A percentile compares a stretch with the other conserved stretches of the same genome.
phyloP scores from a whole-genome alignment of 2,888 invertebrate genomes.

The Philereme vetulata region DNA sequence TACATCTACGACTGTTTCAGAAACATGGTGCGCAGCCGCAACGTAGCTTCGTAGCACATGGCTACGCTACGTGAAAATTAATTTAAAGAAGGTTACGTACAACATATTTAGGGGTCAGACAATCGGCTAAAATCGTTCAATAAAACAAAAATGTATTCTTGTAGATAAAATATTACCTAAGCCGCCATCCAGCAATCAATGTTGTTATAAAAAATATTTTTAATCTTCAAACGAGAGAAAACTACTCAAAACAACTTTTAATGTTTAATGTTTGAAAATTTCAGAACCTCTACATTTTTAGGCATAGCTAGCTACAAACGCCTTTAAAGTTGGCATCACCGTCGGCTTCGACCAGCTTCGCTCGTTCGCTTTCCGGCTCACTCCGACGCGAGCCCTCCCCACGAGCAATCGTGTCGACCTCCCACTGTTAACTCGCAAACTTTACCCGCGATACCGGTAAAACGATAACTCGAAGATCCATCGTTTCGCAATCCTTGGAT shows the following conservation, averaged over 20 bases:
- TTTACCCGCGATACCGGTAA: constrained; percentile 63
- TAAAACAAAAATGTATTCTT: no score
- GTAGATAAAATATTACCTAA: no score
- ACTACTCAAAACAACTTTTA: not conserved
- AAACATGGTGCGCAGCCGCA: no score
- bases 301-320: constrained; percentile 1
- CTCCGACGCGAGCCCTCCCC: constrained; percentile 65
- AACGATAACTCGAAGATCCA: constrained; percentile 17
- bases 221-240: not conserved
- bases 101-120: no score
- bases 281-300: not conserved
- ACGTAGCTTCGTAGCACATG: no score
- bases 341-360: constrained; percentile 15
- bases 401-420: constrained; percentile 50
- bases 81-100: no score
- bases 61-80: no score
- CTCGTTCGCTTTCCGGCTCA: constrained; percentile 51
- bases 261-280: no score
- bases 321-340: constrained; percentile 39
- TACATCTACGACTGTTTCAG: no score
- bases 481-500: constrained; percentile 24
- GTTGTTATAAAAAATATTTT: not conserved
- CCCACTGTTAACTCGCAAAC: constrained; percentile 55
- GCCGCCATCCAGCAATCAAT: no score
- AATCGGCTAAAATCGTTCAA: no score